Percentiles rank a stretch among this genome's conserved stretches.
phyloP scores from a whole-genome alignment of 1,140 invertebrate species.

The Euura lappo region DNA sequence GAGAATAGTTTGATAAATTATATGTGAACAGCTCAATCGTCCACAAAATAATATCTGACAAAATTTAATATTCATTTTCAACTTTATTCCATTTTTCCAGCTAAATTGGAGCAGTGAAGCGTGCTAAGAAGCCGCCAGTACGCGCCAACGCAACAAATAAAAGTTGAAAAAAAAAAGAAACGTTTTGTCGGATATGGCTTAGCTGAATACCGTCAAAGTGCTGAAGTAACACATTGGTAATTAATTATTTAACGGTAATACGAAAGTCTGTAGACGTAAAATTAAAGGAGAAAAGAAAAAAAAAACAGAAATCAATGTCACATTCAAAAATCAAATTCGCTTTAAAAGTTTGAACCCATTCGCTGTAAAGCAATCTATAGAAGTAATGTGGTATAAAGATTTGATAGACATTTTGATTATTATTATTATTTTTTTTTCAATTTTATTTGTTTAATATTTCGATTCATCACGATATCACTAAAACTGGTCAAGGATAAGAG shows the following conservation, averaged over 20 bases:
- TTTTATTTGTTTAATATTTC: neutral
- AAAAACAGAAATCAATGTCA: conserved; percentile 1
- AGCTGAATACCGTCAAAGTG: neutral
- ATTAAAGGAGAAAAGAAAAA: neutral
- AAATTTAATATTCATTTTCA: neutral
- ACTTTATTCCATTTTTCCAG: conserved; percentile 42
- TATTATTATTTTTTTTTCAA: neutral
- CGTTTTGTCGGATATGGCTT: conserved; percentile 48
- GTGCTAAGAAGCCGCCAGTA: conserved; percentile 35
- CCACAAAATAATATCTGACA: too few species aligned
- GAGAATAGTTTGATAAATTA: too few species aligned
- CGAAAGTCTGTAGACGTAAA: neutral
- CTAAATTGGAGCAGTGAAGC: conserved; percentile 54
- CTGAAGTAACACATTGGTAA: neutral
- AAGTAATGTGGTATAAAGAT: neutral
- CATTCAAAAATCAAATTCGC: neutral
- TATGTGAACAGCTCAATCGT: too few species aligned
- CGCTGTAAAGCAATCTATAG: neutral
- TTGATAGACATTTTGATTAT: neutral
- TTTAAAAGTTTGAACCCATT: neutral
- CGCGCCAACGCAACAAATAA: conserved; percentile 22
- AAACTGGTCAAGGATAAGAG: conserved; percentile 1
- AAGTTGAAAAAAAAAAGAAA: conserved; percentile 34
- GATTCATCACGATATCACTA: neutral
- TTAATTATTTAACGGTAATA: neutral